Percentiles rank a stretch among this genome's conserved stretches.
phyloP scores from a whole-genome alignment of 2,888 invertebrate species.

The Euproctis similis region DNA sequence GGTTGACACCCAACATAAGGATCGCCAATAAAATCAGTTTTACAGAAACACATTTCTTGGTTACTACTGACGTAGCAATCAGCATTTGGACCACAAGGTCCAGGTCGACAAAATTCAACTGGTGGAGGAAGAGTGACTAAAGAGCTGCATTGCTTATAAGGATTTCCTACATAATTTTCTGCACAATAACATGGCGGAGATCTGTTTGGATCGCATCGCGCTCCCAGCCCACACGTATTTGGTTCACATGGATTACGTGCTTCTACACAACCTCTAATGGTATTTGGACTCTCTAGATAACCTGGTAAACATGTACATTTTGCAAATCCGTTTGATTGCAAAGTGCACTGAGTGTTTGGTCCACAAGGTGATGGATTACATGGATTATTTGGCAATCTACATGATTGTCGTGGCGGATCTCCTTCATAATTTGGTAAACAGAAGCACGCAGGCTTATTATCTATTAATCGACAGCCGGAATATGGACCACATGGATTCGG shows the following conservation, averaged over 20 bases:
- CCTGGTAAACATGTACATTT: constrained; percentile 91
- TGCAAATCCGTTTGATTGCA: constrained; percentile 85
- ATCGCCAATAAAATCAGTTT: constrained; percentile 84
- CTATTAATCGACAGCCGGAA: constrained; percentile 86
- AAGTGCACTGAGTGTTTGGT: constrained; percentile 89
- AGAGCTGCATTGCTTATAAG: constrained; percentile 82
- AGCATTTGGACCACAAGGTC: constrained; percentile 87
- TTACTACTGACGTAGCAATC: constrained; percentile 89
- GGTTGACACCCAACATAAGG: constrained; percentile 85
- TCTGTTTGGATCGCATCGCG: constrained; percentile 86
- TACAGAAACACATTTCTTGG: constrained; percentile 89
- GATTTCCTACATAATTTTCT: constrained; percentile 87
- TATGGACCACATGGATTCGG: constrained; percentile 90
- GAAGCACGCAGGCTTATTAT: constrained; percentile 87
- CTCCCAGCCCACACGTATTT: constrained; percentile 86
- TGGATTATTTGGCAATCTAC: constrained; percentile 83
- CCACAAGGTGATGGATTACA: constrained; percentile 92
- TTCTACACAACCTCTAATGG: constrained; percentile 88
- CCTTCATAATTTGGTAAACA: constrained; percentile 92
- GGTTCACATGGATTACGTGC: constrained; percentile 88
- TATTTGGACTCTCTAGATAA: constrained; percentile 90
- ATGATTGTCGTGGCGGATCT: constrained; percentile 83
- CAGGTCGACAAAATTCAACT: constrained; percentile 83
- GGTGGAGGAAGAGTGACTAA: constrained; percentile 72
- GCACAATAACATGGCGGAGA: constrained; percentile 91